phyloP scores from a whole-genome alignment of 2,113 vertebrate genomes.

The Dendrocopos noguchii region DNA sequence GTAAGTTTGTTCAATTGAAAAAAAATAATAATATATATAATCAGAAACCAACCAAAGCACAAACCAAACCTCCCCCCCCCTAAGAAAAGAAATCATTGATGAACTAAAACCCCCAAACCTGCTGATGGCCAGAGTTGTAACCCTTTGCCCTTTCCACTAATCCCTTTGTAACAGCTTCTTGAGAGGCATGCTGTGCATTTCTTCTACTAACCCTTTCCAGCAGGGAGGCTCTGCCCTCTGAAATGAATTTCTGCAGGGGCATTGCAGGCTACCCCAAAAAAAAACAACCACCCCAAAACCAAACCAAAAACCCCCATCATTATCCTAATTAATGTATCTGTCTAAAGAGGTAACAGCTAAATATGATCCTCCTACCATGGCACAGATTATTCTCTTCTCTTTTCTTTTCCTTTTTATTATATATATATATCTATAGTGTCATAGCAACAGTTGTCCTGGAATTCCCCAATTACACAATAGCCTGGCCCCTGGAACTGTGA shows the following conservation, averaged over 20 bases:
- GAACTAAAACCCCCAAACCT: conserved; percentile 66
- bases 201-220: conserved; percentile 74
- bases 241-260: conserved; percentile 63
- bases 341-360: conserved; percentile 47
- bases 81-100: neutral
- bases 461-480: conserved; percentile 69
- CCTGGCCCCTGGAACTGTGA: conserved; percentile 17
- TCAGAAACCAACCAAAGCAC: neutral
- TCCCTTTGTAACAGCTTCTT: conserved; percentile 82
- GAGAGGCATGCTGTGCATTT: conserved; percentile 85
- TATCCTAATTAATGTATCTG: conserved; percentile 36
- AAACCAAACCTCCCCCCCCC: neutral
- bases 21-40: neutral
- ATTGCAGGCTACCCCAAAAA: conserved; percentile 65
- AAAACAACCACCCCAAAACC: neutral
- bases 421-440: neutral
- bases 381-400: neutral
- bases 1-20: conserved; percentile 86
- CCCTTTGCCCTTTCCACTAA: conserved; percentile 82
- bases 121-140: conserved; percentile 64
- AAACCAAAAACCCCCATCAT: neutral
- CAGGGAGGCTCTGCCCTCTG: conserved; percentile 58
- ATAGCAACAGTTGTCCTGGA: conserved; percentile 65
- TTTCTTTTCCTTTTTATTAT: neutral
- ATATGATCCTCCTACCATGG: conserved; percentile 25